Percentiles rank a stretch among this genome's conserved stretches.
Conservation (phyloP, 1,140 invertebrate species). For the Drosophila pruinosa region DNA sequence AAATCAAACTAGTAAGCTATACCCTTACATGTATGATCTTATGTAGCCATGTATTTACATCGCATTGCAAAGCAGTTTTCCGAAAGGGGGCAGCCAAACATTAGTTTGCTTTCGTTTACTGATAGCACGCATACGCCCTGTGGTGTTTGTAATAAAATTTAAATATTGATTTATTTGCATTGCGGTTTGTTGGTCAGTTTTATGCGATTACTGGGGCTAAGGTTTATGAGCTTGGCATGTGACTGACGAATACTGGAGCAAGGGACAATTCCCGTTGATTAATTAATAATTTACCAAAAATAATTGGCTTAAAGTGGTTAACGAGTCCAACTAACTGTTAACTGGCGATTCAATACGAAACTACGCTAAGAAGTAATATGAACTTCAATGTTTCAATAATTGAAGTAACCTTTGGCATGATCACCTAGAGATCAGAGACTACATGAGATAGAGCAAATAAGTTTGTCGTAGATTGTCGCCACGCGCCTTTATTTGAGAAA, state of each 20-base stretch:
- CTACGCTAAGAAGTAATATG: neutral
- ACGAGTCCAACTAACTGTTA: conserved; percentile 30
- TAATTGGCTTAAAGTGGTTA: conserved; percentile 64
- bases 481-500: too few relatives aligned
- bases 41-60: conserved; percentile 65
- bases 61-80: neutral
- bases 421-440: too few relatives aligned
- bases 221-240: conserved; percentile 44
- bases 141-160: conserved; percentile 62
- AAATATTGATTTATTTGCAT: conserved; percentile 71
- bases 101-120: conserved; percentile 32
- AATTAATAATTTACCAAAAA: conserved; percentile 57
- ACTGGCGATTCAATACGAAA: neutral
- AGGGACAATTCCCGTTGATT: conserved; percentile 53
- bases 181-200: conserved; percentile 32
- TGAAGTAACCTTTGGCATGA: conserved; percentile 28
- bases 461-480: too few relatives aligned
- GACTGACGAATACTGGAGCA: conserved; percentile 9
- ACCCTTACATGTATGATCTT: conserved; percentile 30
- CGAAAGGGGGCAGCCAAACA: too few relatives aligned
- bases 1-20: conserved; percentile 51
- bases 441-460: too few relatives aligned
- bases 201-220: conserved; percentile 34
- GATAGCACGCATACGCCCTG: conserved; percentile 63
- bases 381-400: neutral